Evolutionary conservation across 2,113 vertebrate species (phyloP).

Genomic region (Chaenocephalus aceratus): DNA sequence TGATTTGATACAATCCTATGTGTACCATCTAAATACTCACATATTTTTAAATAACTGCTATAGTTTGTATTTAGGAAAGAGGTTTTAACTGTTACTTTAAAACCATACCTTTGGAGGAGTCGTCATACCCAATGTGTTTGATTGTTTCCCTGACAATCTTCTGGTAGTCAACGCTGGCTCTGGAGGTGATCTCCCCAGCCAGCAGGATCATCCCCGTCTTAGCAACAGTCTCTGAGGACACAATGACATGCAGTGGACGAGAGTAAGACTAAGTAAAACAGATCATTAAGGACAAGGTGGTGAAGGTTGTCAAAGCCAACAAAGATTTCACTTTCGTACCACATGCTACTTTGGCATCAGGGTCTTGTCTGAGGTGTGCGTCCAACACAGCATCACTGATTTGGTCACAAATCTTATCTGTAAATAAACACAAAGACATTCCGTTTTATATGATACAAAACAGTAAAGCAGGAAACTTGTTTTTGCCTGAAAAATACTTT

Average conservation of each 20-base stretch:
- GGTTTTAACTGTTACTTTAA: neutral
- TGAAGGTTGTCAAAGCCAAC: neutral
- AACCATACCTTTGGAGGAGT: constrained; percentile 92
- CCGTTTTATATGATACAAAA: neutral
- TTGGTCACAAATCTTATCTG: constrained; percentile 86
- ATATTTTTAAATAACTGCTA: neutral
- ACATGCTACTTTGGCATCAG: constrained; percentile 85
- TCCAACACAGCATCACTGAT: constrained; percentile 85
- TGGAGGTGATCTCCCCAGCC: constrained; percentile 94
- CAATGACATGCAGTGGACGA: constrained; percentile 7
- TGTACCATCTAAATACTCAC: neutral
- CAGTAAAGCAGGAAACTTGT: neutral
- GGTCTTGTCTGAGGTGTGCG: constrained; percentile 83
- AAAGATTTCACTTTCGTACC: constrained; percentile 58
- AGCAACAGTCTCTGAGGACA: constrained; percentile 91
- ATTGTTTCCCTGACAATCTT: constrained; percentile 93
- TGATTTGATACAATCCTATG: neutral
- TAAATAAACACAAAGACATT: constrained; percentile 10
- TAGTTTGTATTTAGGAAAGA: neutral
- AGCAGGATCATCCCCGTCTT: constrained; percentile 98
- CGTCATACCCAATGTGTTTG: constrained; percentile 93
- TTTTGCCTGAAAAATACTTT: neutral
- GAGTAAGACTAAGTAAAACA: neutral
- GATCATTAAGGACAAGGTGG: neutral
- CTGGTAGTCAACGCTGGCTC: constrained; percentile 92